Evolutionary conservation across 2,113 vertebrate species (phyloP).

Genomic region (Galbula dea): DNA sequence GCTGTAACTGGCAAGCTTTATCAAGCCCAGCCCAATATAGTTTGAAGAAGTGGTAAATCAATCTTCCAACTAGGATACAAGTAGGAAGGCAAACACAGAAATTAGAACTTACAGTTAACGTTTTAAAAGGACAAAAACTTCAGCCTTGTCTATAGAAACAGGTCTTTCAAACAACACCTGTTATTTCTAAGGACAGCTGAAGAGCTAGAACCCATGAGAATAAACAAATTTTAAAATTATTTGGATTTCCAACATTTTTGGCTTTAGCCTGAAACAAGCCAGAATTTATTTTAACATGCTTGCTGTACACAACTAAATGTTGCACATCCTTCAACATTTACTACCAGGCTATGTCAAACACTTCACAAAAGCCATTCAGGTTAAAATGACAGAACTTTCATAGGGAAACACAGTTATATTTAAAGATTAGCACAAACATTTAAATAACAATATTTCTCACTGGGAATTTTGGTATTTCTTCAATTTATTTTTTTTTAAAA

Average conservation of each 20-base stretch:
- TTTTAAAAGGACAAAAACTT: not conserved
- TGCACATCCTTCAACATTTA: not conserved
- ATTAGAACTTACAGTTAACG: not conserved
- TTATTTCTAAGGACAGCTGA: not conserved
- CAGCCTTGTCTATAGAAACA: not conserved
- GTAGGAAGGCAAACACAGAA: not conserved
- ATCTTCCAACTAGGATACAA: not conserved
- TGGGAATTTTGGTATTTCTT: not conserved
- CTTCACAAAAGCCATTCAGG: not conserved
- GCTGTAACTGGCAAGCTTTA: not conserved
- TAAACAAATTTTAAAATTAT: not conserved
- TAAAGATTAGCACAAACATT: not conserved
- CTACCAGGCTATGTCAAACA: not conserved
- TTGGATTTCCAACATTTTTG: not conserved
- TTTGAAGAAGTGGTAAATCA: not conserved
- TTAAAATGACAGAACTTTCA: not conserved
- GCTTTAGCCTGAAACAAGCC: not conserved
- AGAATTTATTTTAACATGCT: not conserved
- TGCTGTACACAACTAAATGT: not conserved
- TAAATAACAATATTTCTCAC: not conserved
- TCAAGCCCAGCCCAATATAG: not conserved
- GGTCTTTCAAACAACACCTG: not conserved
- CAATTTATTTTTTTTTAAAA: not conserved
- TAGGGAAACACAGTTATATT: not conserved
- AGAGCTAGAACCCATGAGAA: not conserved